Evolutionary conservation across 2,888 invertebrate species (phyloP).

Genomic region (Amphipyra berbera): DNA sequence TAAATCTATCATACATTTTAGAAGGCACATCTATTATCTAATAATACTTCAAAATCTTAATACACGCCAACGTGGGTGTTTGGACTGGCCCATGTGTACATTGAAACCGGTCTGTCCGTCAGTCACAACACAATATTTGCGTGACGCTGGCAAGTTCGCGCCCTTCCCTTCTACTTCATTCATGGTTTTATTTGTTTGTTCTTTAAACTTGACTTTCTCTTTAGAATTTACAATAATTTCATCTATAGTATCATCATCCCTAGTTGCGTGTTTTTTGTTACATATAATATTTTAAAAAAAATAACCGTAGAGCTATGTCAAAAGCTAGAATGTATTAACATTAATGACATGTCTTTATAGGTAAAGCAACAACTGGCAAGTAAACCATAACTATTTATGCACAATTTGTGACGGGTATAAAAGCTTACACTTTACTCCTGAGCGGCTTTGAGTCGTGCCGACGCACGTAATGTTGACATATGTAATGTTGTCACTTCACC

Average conservation of each 20-base stretch:
- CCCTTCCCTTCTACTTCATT: slow-evolving; percentile 73
- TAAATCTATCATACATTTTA: slow-evolving; percentile 46
- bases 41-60: slow-evolving; percentile 61
- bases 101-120: slow-evolving; percentile 78
- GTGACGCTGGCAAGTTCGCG: slow-evolving; percentile 71
- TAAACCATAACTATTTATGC: slow-evolving; percentile 43
- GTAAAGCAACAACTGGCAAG: slow-evolving; percentile 15
- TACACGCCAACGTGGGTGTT: slow-evolving; percentile 66
- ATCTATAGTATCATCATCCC: not conserved
- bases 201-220: slow-evolving; percentile 58
- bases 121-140: slow-evolving; percentile 81
- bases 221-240: slow-evolving; percentile 12
- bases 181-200: slow-evolving; percentile 61
- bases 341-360: slow-evolving; percentile 12
- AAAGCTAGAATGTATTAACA: not conserved
- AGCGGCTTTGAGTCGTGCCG: slow-evolving; percentile 46
- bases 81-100: slow-evolving; percentile 71
- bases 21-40: slow-evolving; percentile 49
- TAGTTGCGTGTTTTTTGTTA: not conserved
- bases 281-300: not conserved
- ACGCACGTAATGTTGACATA: slow-evolving; percentile 37
- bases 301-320: not conserved
- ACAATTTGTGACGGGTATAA: slow-evolving; percentile 45
- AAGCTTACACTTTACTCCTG: slow-evolving; percentile 41
- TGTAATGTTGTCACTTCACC: slow-evolving; percentile 30